Evolutionary conservation across 2,113 vertebrate species (phyloP).

Genomic region (Baryphthengus martii): DNA sequence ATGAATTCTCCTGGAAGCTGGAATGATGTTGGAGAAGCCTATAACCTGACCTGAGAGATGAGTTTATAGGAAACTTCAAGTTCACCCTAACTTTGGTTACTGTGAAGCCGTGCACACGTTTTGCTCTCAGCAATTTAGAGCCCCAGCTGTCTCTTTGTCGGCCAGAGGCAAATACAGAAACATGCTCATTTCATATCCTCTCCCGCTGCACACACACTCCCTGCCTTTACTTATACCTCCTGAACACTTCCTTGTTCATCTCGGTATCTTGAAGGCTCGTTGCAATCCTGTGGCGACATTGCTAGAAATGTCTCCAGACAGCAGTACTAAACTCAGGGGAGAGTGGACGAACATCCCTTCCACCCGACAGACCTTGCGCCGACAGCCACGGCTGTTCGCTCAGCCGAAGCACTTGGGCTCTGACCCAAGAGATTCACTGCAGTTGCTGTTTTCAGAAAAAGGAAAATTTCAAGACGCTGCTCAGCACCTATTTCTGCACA

Average conservation of each 20-base stretch:
- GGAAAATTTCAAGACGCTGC: neutral
- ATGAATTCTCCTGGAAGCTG: neutral
- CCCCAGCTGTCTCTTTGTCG: accelerated
- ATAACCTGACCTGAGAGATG: neutral
- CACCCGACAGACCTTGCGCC: accelerated
- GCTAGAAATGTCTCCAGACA: neutral
- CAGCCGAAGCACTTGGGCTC: neutral
- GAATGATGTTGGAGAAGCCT: neutral
- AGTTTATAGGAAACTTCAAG: neutral
- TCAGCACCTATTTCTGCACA: neutral
- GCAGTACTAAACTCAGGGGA: accelerated
- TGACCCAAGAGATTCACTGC: no score
- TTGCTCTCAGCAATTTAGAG: neutral
- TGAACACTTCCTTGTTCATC: neutral
- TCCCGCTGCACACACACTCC: neutral
- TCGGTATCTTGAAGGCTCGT: neutral
- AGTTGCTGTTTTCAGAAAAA: neutral
- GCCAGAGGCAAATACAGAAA: neutral
- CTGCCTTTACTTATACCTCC: neutral
- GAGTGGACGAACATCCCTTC: accelerated
- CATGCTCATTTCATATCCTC: accelerated
- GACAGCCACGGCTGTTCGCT: accelerated
- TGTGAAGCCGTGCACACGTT: neutral
- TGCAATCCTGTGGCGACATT: neutral
- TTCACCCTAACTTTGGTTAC: neutral